phyloP scores from a whole-genome alignment of 2,113 vertebrate species.

The Sapayoa aenigma region DNA sequence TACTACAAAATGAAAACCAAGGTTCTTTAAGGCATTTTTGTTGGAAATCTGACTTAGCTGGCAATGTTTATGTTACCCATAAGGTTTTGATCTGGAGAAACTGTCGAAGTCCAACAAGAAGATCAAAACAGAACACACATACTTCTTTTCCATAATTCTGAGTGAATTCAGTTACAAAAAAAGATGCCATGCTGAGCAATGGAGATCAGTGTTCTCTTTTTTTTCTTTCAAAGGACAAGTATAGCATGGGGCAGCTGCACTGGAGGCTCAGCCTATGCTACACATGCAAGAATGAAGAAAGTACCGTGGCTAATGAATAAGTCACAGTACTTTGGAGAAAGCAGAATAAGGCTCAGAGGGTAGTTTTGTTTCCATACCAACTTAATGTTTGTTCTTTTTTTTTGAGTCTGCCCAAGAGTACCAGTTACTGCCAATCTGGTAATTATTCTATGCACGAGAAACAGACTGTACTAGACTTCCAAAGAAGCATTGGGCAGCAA shows the following conservation, averaged over 20 bases:
- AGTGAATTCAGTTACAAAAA: background rate
- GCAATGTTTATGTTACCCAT: background rate
- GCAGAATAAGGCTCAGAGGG: background rate
- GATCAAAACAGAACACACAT: background rate
- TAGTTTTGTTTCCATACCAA: conserved; percentile 27
- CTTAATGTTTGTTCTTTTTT: background rate
- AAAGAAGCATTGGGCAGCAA: background rate
- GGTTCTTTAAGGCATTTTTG: background rate
- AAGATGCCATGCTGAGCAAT: background rate
- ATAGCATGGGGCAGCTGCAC: background rate
- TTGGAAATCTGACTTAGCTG: background rate
- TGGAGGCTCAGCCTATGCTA: background rate
- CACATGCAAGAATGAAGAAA: background rate
- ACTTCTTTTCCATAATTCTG: background rate
- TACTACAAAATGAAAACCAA: background rate
- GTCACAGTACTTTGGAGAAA: background rate
- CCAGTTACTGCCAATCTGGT: conserved; percentile 31
- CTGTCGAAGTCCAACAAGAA: background rate
- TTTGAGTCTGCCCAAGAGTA: conserved; percentile 3
- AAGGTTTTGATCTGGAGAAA: background rate
- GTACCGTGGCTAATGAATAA: background rate
- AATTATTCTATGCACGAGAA: conserved; percentile 2
- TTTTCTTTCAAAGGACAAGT: background rate
- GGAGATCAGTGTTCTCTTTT: background rate
- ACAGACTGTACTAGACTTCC: background rate